Evolutionary conservation across 2,888 invertebrate genomes (phyloP), one percentile per base, ranked within the genome.

Genomic region (Ormyrus labotus): DNA sequence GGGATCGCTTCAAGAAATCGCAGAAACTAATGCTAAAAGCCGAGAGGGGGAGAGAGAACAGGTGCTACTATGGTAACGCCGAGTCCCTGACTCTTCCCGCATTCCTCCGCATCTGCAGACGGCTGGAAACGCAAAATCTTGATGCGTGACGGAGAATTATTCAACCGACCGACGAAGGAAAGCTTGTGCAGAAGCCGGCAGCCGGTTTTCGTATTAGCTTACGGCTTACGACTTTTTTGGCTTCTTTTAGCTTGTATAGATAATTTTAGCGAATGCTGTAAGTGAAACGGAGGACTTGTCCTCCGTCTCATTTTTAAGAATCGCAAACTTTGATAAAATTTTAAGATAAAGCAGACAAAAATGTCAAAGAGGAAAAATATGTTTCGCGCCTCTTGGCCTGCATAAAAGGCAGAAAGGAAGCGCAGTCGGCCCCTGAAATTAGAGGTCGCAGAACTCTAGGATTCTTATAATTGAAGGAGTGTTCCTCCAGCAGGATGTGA

Each of bases 381-480:
- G 19, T 19, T 19, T 19, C 19, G 19, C 19, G 19, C 19, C 19
- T 19, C 19, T 19, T 19, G 19, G 19, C 19, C 19, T 19, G 19
- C 19, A 19, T 19, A 19, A 19, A 19, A 19, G 19, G 19, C 19
- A 19, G 19, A 19, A 19, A 8, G 45, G 61, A 9, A 34, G 8
- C 67, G 76, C 19, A 19, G 19, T 19, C 19, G 19, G 19, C 19
- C 19, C 19, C 48, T 48, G 64, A 83, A 85, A 84, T 87, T 86
- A 85, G 81, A 84, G 83, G 65, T 82, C 63, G 82, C 80, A 76
- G 80, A 82, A 81, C 86, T 82, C 57, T 78, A 77, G 82, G 81
- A 82, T 87, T 86, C 84, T 85, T 85, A 84, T 85, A 87, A 87
- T 87, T 87, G 85, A 83, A 85, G 83, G 83, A 84, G 83, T 9